Evolutionary conservation across 2,113 vertebrate species (phyloP).

Genomic region (Probosciger aterrimus): DNA sequence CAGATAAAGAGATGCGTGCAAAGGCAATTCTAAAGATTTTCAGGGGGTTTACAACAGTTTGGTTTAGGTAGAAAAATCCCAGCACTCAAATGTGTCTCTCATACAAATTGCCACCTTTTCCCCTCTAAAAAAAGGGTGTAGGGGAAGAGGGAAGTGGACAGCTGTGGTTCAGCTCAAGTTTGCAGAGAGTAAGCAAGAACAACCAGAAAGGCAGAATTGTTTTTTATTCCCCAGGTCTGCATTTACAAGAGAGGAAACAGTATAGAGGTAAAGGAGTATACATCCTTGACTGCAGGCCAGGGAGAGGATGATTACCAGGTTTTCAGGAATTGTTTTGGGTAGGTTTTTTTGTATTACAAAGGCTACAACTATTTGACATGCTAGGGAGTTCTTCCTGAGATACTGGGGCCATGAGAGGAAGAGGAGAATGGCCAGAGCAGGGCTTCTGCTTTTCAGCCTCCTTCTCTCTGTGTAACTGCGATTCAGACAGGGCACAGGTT

Average conservation of each 20-base stretch:
- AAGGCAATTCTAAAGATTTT: background rate
- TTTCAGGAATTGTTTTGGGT: background rate
- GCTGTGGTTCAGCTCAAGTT: background rate
- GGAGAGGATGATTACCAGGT: background rate
- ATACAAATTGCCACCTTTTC: background rate
- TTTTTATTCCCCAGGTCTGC: background rate
- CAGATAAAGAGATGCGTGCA: background rate
- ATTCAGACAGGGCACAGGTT: background rate
- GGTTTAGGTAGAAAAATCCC: background rate
- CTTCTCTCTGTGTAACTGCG: background rate
- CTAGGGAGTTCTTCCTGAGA: background rate
- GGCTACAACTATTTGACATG: background rate
- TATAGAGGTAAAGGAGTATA: background rate
- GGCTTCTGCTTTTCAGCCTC: background rate
- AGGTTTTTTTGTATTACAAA: background rate
- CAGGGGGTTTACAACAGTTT: background rate
- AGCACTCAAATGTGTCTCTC: background rate
- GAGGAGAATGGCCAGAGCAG: background rate
- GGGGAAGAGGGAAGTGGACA: background rate
- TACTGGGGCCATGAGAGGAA: background rate
- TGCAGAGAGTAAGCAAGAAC: background rate
- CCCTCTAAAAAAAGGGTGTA: fast-evolving
- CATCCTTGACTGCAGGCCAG: background rate
- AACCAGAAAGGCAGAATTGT: background rate
- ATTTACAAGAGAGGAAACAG: background rate